These are phyloP conservation scores for Ophthalmotilapia sp. DNA, from an alignment of 2,113 vertebrate species.

Conservation along the genomic window DNA sequence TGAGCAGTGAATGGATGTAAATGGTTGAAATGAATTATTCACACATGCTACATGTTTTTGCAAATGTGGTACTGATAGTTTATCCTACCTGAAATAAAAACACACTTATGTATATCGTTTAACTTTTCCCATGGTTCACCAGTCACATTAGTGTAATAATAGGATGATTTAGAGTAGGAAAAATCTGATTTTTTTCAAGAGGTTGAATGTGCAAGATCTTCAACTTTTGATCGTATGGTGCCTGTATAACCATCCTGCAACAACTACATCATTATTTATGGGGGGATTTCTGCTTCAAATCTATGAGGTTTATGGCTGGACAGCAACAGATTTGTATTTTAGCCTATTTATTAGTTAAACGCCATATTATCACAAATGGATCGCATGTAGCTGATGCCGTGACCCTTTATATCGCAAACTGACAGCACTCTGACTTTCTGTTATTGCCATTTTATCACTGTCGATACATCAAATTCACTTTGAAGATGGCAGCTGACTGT, in stretches of 20 bases:
- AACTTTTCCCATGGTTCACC: rapidly evolving
- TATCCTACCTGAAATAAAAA: background rate
- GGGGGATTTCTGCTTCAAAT: background rate
- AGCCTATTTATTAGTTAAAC: background rate
- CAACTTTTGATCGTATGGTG: background rate
- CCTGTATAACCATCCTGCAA: background rate
- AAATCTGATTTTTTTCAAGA: rapidly evolving
- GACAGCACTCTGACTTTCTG: background rate
- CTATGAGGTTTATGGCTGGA: background rate
- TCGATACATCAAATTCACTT: background rate
- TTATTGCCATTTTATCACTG: background rate
- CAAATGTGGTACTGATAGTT: background rate
- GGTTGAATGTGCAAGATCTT: background rate
- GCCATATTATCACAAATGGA: background rate
- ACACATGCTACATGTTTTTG: background rate
- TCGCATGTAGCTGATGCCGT: background rate
- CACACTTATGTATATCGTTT: background rate
- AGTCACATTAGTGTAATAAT: background rate
- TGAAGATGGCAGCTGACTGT: background rate
- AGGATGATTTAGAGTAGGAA: background rate
- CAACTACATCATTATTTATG: background rate
- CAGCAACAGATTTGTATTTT: background rate
- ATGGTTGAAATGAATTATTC: background rate
- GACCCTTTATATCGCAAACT: background rate
- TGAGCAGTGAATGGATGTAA: background rate